Evolutionary conservation across 2,888 invertebrate species (phyloP), one percentile per base, ranked within the genome.

Genomic region (Volucella inflata): DNA sequence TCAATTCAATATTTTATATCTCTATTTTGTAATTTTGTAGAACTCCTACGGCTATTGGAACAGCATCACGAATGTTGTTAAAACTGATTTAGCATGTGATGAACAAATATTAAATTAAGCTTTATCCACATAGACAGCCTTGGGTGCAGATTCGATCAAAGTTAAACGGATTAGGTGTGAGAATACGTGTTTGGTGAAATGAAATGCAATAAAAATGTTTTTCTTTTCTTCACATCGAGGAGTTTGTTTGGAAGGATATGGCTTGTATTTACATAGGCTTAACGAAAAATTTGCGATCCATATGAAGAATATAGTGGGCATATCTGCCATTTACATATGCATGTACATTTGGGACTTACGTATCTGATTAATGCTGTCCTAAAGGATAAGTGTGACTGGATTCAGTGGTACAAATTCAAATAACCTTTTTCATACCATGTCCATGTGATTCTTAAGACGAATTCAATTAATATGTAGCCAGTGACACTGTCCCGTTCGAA

Each of bases 51-150:
- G 85, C 81, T 76, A 71, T 85, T 85, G 68, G 57, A 77, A 64
- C 51, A 57, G 62, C 53, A 77, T 81, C 81, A 71, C 50, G 51
- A 64, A 57, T 59, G 55, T 46, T 57, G 48, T 68, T 85, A 17
- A 30, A 68, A 77, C 75, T 64, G 85, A 85, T 85, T 77, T 46
- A 76, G 67, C 16, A 57, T 57, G 30, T 77, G 85, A 85, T 85
- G 85, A 81, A 67, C 72, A 85, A 85, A 85, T 85, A 85, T 85
- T 81, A 85, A 85, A 85, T 81, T 85, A 85, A 77, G 72, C 55
- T 76, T 81, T 85, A 71, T 80, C 65, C 16, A 38, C 17, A 14
- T 53, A 8, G 8, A 70, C 14, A n/a, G 70, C 84, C 79, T 51
- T 4, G 14, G 74, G 67, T n/a, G n/a, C n/a, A 8, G 65, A 51